Evolutionary conservation across 92 coral and sea anemone genomes (phyloP).

Genomic region (Virgularia gustaviana): DNA sequence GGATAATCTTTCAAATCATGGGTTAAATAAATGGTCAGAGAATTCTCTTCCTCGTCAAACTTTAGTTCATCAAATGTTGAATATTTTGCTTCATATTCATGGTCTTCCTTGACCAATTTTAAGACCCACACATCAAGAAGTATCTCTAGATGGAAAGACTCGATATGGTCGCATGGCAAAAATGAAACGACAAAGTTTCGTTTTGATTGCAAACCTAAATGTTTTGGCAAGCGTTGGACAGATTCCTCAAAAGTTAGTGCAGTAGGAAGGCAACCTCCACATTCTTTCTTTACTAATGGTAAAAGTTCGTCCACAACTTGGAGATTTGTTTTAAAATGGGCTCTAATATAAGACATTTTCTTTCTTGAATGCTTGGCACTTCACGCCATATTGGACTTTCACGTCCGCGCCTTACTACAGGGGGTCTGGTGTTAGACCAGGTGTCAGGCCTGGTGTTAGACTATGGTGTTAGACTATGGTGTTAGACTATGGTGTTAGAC

Average conservation of each 20-base stretch:
- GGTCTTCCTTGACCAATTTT: constrained; percentile 10
- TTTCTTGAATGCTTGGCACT: neutral
- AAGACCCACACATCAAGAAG: constrained; percentile 27
- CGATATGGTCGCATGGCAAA: constrained; percentile 33
- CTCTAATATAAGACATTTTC: constrained; percentile 29
- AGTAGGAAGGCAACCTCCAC: constrained; percentile 34
- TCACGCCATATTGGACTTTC: constrained; percentile 31
- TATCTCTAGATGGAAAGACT: constrained; percentile 20
- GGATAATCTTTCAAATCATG: constrained; percentile 3
- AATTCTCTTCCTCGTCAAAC: constrained; percentile 24
- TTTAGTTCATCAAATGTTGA: neutral
- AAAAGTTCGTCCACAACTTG: constrained; percentile 20
- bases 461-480: no score
- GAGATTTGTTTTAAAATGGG: constrained; percentile 24
- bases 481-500: no score
- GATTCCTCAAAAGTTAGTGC: constrained; percentile 38
- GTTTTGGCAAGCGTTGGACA: constrained; percentile 27
- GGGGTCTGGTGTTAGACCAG: no score
- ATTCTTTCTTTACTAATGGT: constrained; percentile 22
- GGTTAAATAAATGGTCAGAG: constrained; percentile 26
- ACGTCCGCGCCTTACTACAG: neutral
- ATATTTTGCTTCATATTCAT: neutral
- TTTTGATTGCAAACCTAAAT: neutral
- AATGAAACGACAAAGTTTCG: constrained; percentile 18
- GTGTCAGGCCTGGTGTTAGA: no score